Base-by-base conservation (phyloP, 2,888 invertebrate species). In the Plebejus melissa region DNA sequence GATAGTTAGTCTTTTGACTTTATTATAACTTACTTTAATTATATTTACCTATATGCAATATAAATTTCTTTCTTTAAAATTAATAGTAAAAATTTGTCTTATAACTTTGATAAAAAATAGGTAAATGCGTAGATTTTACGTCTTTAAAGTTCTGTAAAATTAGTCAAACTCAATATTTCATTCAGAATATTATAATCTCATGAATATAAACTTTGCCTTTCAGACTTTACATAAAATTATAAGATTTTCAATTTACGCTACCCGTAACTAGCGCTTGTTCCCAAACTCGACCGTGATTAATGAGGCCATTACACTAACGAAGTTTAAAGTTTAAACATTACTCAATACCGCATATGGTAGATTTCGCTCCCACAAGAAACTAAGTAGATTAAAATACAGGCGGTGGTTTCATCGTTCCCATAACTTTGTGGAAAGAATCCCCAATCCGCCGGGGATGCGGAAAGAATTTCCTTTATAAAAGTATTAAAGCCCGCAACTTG, bases 291-390 rank as follows among this genome's bases (percentile, higher is more conserved):
- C 22, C 22, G 22, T 58, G 60, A 60, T 60, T 60, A 60, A 60
- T 22, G 60, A 60, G 9, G 60, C 28, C 60, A 60, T 28, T 60
- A 60, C 60, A 28, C 60, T 60, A 60, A 60, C 60, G 60, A 60
- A 60, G 60, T 28, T 60, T 28, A 60, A 60, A 60, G 60, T 28
- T 60, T 28, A 60, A 58, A 28, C 60, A 28, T 60, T 60, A 60
- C 11, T 28, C 60, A 28, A 60, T 28, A 60, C 58, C 58, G 22
- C 22, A 60, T 60, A 60, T 22, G 58, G 22, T 60, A n/a, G n/a
- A 22, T 11, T 3, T 4, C 6, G 58, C 54, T 16, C 54, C 16
- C 54, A 54, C 54, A 54, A 54, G 54, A 16, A 54, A 54, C 54
- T 54, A 16, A 54, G 54, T 54, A 54, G 54, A 54, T 54, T 54